A percentile compares a stretch with the other conserved stretches of the same genome.
Conservation (phyloP, 2,888 invertebrate species). For the Mellilla xanthometata region DNA sequence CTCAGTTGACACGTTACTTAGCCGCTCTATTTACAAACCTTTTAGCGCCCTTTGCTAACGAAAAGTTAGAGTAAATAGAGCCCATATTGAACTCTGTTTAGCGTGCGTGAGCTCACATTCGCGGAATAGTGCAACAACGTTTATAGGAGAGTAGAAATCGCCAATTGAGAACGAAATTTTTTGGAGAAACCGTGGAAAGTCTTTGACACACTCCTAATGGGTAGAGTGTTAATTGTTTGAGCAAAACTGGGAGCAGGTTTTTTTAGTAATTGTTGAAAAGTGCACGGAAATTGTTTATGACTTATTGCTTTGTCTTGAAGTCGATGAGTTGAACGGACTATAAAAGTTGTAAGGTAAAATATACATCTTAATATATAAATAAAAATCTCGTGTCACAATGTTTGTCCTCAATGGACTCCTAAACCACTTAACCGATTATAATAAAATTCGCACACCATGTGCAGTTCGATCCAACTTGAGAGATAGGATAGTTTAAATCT, state of each 20-base stretch:
- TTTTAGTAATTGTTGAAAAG: not conserved
- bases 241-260: not conserved
- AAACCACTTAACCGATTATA: no score
- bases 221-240: constrained; percentile 2
- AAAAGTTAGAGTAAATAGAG: constrained; percentile 64
- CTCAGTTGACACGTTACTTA: constrained; percentile 73
- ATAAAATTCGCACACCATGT: no score
- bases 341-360: no score
- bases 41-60: constrained; percentile 70
- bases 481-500: no score
- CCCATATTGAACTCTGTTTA: no score
- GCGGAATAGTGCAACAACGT: constrained; percentile 12
- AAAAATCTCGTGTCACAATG: no score
- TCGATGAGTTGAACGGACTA: not conserved
- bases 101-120: constrained; percentile 31
- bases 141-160: constrained; percentile 17
- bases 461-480: no score
- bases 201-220: constrained; percentile 8
- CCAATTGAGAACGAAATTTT: constrained; percentile 14
- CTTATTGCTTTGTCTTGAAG: no score
- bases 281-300: not conserved
- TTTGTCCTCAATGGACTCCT: no score
- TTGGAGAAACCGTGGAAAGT: constrained; percentile 9
- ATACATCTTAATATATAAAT: no score
- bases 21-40: constrained; percentile 74